Evolutionary conservation across 1,140 invertebrate species (phyloP).

Genomic region (Samia ricini): DNA sequence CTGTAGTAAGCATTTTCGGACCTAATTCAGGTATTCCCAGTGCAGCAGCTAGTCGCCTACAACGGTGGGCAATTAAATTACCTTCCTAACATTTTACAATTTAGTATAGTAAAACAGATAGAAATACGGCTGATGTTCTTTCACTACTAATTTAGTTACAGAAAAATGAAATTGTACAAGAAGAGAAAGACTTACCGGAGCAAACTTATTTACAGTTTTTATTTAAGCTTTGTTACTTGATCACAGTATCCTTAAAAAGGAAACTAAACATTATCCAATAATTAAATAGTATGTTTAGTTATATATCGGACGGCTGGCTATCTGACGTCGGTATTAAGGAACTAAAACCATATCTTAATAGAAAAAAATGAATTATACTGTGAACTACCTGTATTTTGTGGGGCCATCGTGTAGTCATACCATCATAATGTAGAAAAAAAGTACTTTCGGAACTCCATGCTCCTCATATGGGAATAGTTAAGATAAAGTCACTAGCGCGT

Average conservation of each 20-base stretch:
- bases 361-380: slow-evolving; percentile 5
- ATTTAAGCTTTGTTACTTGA: slow-evolving; percentile 7
- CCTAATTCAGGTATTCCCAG: slow-evolving; percentile 20
- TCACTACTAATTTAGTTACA: slow-evolving; percentile 6
- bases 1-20: slow-evolving; percentile 54
- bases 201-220: slow-evolving; percentile 15
- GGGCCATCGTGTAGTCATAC: slow-evolving; percentile 32
- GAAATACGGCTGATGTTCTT: slow-evolving; percentile 12
- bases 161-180: background rate
- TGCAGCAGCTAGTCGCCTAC: slow-evolving; percentile 22
- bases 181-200: background rate
- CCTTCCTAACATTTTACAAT: slow-evolving; percentile 20
- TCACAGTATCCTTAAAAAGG: slow-evolving; percentile 11
- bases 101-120: slow-evolving; percentile 12
- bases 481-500: slow-evolving; percentile 39
- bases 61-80: slow-evolving; percentile 32
- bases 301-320: background rate
- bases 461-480: slow-evolving; percentile 29
- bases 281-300: background rate
- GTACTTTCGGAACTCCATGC: slow-evolving; percentile 34
- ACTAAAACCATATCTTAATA: slow-evolving; percentile 2
- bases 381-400: slow-evolving; percentile 32
- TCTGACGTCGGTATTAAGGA: background rate
- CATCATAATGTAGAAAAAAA: slow-evolving; percentile 17
- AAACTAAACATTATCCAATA: slow-evolving; percentile 10